Evolutionary conservation across 2,888 invertebrate species (phyloP).

Genomic region (Nudaria mundana): DNA sequence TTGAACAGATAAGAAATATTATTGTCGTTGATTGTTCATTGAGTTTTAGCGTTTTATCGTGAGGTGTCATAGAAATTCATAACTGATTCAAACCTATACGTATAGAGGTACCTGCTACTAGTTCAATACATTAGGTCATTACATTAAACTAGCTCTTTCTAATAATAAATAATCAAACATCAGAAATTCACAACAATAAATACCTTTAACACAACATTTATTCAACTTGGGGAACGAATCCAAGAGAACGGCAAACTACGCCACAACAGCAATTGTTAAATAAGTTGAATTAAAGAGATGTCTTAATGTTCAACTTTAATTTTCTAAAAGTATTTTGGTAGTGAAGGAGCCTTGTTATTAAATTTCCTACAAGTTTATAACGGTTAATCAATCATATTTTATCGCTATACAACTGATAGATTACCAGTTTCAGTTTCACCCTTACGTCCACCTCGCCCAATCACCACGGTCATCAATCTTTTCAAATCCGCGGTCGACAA

Average conservation of each 20-base stretch:
- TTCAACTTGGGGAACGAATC: too few relatives aligned
- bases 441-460: slow-evolving; percentile 10
- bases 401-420: slow-evolving; percentile 1
- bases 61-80: background rate
- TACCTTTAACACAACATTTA: too few relatives aligned
- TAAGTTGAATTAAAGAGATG: too few relatives aligned
- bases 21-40: background rate
- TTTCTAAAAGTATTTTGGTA: too few relatives aligned
- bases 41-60: background rate
- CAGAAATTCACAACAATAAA: too few relatives aligned
- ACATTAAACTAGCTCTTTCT: too few relatives aligned
- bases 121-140: too few relatives aligned
- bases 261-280: background rate
- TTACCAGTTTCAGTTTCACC: slow-evolving; percentile 9
- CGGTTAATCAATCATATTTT: slow-evolving; percentile 19
- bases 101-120: too few relatives aligned
- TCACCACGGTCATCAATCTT: slow-evolving; percentile 26
- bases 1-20: slow-evolving; percentile 11
- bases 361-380: background rate
- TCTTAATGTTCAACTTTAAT: too few relatives aligned
- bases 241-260: too few relatives aligned
- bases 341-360: too few relatives aligned
- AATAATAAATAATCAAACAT: too few relatives aligned
- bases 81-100: background rate
- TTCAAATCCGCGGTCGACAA: slow-evolving; percentile 27